Percentiles rank a stretch among this genome's conserved stretches.
Evolutionary conservation across 1,140 invertebrate genomes (phyloP).

Genomic region (Neodiprion lecontei): DNA sequence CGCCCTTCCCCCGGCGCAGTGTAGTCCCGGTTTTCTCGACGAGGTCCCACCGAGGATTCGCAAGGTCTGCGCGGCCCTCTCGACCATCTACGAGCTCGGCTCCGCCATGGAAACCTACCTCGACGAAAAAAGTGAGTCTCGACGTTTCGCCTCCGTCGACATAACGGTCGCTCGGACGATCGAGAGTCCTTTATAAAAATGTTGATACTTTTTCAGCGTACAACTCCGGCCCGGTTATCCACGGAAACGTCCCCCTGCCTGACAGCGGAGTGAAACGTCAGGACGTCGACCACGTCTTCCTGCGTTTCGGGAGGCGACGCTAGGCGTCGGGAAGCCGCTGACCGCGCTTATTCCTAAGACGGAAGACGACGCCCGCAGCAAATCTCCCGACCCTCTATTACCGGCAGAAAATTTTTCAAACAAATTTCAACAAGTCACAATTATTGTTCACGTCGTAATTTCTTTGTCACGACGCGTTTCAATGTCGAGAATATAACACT

Average conservation of each 20-base stretch:
- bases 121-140: constrained; percentile 58
- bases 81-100: constrained; percentile 61
- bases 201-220: constrained; percentile 36
- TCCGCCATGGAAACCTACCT: constrained; percentile 63
- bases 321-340: constrained; percentile 43
- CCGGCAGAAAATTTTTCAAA: too few species aligned
- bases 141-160: too few species aligned
- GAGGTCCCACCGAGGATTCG: constrained; percentile 64
- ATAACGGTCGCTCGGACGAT: background rate
- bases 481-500: background rate
- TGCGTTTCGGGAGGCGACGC: constrained; percentile 77
- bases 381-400: background rate
- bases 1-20: constrained; percentile 60
- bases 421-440: too few species aligned
- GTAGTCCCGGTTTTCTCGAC: constrained; percentile 61
- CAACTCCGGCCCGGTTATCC: constrained; percentile 40
- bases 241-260: constrained; percentile 49
- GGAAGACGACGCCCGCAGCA: background rate
- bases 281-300: constrained; percentile 82
- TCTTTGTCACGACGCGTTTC: background rate
- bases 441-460: too few species aligned
- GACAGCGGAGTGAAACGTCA: constrained; percentile 75
- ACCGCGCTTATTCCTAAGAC: constrained; percentile 13
- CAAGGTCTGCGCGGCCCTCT: constrained; percentile 63
- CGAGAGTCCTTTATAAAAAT: constrained; percentile 16